Conservation (phyloP, 2,797 vertebrate species). For the Martes flavigula region DNA sequence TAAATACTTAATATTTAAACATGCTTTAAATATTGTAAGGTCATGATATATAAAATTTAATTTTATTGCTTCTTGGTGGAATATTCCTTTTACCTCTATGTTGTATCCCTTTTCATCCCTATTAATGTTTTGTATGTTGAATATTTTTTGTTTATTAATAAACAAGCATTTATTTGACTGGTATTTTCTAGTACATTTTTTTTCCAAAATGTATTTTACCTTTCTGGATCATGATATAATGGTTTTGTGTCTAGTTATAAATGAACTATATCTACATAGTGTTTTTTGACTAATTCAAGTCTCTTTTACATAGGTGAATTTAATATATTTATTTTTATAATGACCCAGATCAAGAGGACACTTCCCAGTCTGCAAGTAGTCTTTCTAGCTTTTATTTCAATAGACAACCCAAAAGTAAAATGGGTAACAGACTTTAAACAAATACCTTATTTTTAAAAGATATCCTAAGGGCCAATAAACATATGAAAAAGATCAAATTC, state of each 20-base stretch:
- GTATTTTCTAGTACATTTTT: neutral
- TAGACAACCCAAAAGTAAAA: neutral
- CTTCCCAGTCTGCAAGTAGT: neutral
- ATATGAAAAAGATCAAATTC: neutral
- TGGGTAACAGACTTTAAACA: neutral
- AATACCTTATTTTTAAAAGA: neutral
- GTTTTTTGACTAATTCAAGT: neutral
- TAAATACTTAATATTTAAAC: slow-evolving; percentile 12
- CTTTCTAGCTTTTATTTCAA: neutral
- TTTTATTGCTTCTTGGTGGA: neutral
- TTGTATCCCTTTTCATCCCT: neutral
- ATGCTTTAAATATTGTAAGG: neutral
- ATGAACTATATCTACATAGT: neutral
- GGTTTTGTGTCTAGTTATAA: neutral
- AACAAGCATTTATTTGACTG: neutral
- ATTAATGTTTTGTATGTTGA: neutral
- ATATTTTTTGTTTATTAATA: neutral
- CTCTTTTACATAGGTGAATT: neutral
- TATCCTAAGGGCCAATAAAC: neutral
- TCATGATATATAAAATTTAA: neutral
- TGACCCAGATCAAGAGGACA: neutral
- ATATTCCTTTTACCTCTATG: neutral
- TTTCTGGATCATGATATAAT: neutral
- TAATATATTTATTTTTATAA: neutral
- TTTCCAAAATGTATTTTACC: neutral